Percentiles rank a stretch among this genome's conserved stretches.
Evolutionary conservation across 2,888 invertebrate species (phyloP).

Genomic region (Thymelicus sylvestris): DNA sequence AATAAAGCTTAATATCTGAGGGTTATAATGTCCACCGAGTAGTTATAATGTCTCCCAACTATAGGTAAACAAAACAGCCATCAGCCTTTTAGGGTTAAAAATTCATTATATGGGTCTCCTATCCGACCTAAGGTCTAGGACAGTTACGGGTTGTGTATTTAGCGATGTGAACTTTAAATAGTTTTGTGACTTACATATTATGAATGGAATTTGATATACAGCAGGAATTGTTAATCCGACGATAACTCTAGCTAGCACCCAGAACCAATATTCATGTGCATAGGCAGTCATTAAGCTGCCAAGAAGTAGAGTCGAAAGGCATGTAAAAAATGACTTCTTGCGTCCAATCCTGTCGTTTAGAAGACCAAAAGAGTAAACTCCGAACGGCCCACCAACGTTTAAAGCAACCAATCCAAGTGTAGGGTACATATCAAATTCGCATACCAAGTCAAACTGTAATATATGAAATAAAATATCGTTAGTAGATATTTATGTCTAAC

Average conservation of each 20-base stretch:
- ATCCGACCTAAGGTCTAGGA: no score
- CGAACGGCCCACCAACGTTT: constrained; percentile 95
- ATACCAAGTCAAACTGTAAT: constrained; percentile 94
- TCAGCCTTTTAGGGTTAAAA: no score
- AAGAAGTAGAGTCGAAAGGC: constrained; percentile 91
- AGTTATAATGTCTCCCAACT: no score
- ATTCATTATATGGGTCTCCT: no score
- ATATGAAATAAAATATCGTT: constrained; percentile 16
- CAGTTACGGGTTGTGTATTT: no score
- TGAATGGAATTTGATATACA: constrained; percentile 97
- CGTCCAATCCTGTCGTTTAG: constrained; percentile 95
- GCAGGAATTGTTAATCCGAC: constrained; percentile 97
- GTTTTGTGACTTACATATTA: constrained; percentile 89
- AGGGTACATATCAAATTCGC: constrained; percentile 93
- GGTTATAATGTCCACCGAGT: no score
- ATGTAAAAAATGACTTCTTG: constrained; percentile 93
- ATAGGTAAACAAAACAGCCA: no score
- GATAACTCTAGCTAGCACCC: constrained; percentile 91
- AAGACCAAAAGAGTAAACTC: constrained; percentile 94
- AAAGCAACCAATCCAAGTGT: constrained; percentile 94
- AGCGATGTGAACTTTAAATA: background rate
- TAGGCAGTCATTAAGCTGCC: constrained; percentile 93
- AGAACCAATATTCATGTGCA: constrained; percentile 91
- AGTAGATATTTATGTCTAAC: no score
- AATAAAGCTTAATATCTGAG: background rate